phyloP scores from a whole-genome alignment of 2,888 invertebrate genomes.

The Callyntrura guangdongensis region DNA sequence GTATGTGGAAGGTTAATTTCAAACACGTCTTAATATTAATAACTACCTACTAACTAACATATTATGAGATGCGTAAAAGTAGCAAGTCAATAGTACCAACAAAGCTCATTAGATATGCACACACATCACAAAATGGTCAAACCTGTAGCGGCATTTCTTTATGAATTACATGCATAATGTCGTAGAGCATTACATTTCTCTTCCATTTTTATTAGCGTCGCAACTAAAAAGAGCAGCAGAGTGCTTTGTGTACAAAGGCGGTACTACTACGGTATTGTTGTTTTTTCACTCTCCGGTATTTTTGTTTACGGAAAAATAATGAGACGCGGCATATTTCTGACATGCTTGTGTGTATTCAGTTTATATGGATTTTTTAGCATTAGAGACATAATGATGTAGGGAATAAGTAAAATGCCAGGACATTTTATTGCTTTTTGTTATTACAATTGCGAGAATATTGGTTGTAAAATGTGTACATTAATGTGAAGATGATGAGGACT shows the following conservation, averaged over 20 bases:
- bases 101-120: slow-evolving; percentile 76
- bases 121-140: slow-evolving; percentile 76
- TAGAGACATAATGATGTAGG: neutral
- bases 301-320: slow-evolving; percentile 35
- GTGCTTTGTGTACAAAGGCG: neutral
- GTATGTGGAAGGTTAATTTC: too few relatives aligned
- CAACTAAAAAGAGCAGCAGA: neutral
- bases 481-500: slow-evolving; percentile 61
- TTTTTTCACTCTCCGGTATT: neutral
- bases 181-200: slow-evolving; percentile 50
- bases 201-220: slow-evolving; percentile 35
- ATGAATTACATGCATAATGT: slow-evolving; percentile 55
- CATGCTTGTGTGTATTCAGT: neutral
- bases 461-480: slow-evolving; percentile 55
- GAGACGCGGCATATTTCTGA: slow-evolving; percentile 48
- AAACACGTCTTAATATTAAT: slow-evolving; percentile 8
- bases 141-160: slow-evolving; percentile 75
- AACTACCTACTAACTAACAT: slow-evolving; percentile 15
- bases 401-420: slow-evolving; percentile 18
- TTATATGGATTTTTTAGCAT: neutral
- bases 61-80: slow-evolving; percentile 33
- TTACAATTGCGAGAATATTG: slow-evolving; percentile 62
- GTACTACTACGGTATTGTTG: neutral
- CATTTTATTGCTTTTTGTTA: slow-evolving; percentile 66
- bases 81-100: slow-evolving; percentile 39